Conservation (phyloP, 1,140 invertebrate species). For the Sitobion miscanthi region DNA sequence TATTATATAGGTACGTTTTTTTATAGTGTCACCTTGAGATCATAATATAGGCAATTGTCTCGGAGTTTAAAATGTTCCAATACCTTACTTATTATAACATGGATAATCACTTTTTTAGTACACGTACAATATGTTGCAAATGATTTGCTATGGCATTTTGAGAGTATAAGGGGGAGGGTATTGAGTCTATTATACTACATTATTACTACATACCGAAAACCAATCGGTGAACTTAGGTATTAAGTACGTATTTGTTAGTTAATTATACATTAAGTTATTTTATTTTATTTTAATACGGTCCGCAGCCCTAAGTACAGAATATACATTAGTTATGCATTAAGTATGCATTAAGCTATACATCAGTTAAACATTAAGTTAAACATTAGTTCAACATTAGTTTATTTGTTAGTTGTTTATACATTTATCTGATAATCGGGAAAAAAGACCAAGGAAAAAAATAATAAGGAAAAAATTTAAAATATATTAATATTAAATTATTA, state of each 20-base stretch:
- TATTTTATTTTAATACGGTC: too few species aligned
- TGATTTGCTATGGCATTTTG: neutral
- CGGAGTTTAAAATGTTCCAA: neutral
- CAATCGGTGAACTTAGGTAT: neutral
- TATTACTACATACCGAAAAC: neutral
- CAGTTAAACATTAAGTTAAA: too few species aligned
- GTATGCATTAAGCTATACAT: too few species aligned
- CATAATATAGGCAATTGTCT: neutral
- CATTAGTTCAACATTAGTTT: too few species aligned
- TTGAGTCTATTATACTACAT: neutral
- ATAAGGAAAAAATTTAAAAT: too few species aligned
- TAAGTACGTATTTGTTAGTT: neutral
- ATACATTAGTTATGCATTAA: too few species aligned
- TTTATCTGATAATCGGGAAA: too few species aligned
- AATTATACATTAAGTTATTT: too few species aligned
- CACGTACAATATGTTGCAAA: neutral
- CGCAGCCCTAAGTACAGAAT: too few species aligned
- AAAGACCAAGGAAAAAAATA: too few species aligned
- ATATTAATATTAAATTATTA: too few species aligned
- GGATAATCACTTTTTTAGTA: neutral
- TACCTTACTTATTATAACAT: neutral
- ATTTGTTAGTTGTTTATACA: too few species aligned
- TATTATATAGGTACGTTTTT: neutral
- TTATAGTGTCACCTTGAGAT: neutral
- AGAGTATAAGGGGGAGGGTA: neutral